A percentile compares a stretch with the other conserved stretches of the same genome.
These are phyloP conservation scores for Megaustenia siamemsis DNA, from an alignment of 2,888 invertebrate species.

Conservation along the genomic window DNA sequence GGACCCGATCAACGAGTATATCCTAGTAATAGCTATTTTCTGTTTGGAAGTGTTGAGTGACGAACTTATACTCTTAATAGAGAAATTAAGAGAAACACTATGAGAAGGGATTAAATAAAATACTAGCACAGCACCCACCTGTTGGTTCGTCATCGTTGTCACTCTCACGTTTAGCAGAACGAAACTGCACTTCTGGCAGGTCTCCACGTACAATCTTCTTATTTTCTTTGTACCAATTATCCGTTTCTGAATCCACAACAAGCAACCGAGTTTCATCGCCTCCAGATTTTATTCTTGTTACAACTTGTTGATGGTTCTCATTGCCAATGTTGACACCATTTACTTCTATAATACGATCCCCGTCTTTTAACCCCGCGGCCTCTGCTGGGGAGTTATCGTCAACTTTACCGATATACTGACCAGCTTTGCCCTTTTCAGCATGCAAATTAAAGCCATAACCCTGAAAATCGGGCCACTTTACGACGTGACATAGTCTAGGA, in stretches of 20 bases:
- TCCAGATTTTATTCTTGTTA: constrained; percentile 93
- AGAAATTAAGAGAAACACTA: no score
- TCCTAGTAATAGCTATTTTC: no score
- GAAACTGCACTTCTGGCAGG: constrained; percentile 62
- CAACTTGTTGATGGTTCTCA: constrained; percentile 95
- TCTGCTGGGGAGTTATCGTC: constrained; percentile 84
- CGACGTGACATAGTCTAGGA: constrained; percentile 89
- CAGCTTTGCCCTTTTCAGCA: constrained; percentile 95
- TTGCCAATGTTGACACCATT: constrained; percentile 94
- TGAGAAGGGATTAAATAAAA: background rate
- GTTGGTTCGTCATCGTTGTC: constrained; percentile 18
- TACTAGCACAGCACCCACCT: background rate
- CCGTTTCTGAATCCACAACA: constrained; percentile 89
- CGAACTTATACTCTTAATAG: no score
- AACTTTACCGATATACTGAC: constrained; percentile 97
- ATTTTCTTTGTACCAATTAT: constrained; percentile 85
- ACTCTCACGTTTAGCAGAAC: constrained; percentile 21
- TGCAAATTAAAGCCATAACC: constrained; percentile 99
- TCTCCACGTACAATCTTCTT: constrained; percentile 78
- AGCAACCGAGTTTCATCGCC: constrained; percentile 91
- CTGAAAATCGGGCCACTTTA: constrained; percentile 93
- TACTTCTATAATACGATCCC: constrained; percentile 90
- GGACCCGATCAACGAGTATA: no score
- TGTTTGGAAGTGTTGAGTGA: no score
- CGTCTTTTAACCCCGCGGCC: constrained; percentile 86